phyloP scores from a whole-genome alignment of 2,797 vertebrate species.

The Phalanger gymnotis region DNA sequence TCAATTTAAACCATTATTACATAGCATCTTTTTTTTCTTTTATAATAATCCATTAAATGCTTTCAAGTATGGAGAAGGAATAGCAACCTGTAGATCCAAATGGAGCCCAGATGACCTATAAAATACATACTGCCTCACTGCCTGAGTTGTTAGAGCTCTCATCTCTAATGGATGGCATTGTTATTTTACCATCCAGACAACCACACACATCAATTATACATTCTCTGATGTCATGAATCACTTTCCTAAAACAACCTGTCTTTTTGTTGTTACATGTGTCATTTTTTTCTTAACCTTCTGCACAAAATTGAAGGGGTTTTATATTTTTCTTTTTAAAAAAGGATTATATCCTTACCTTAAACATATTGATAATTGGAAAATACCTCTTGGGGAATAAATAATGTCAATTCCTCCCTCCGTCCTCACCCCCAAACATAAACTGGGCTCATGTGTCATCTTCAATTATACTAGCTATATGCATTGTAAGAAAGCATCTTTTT shows the following conservation, averaged over 20 bases:
- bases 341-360: conserved; percentile 59
- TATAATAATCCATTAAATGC: conserved; percentile 89
- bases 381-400: conserved; percentile 46
- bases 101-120: conserved; percentile 88
- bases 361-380: conserved; percentile 64
- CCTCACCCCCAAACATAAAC: conserved; percentile 9
- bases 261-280: conserved; percentile 72
- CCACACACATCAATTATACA: conserved; percentile 83
- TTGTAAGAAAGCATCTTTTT: conserved; percentile 57
- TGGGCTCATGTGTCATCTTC: conserved; percentile 54
- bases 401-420: conserved; percentile 44
- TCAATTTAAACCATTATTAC: conserved; percentile 85
- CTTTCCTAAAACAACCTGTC: conserved; percentile 73
- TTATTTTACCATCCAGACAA: conserved; percentile 84
- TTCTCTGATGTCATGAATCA: conserved; percentile 80
- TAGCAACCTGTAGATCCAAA: conserved; percentile 87
- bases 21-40: conserved; percentile 83
- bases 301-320: conserved; percentile 63
- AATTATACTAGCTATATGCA: conserved; percentile 50
- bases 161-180: conserved; percentile 86
- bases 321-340: conserved; percentile 34
- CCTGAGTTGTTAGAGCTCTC: conserved; percentile 83
- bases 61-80: conserved; percentile 87
- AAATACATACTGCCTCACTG: conserved; percentile 83
- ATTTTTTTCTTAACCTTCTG: conserved; percentile 67